Evolutionary conservation across 2,888 invertebrate genomes (phyloP).

Genomic region (Apoda limacodes): DNA sequence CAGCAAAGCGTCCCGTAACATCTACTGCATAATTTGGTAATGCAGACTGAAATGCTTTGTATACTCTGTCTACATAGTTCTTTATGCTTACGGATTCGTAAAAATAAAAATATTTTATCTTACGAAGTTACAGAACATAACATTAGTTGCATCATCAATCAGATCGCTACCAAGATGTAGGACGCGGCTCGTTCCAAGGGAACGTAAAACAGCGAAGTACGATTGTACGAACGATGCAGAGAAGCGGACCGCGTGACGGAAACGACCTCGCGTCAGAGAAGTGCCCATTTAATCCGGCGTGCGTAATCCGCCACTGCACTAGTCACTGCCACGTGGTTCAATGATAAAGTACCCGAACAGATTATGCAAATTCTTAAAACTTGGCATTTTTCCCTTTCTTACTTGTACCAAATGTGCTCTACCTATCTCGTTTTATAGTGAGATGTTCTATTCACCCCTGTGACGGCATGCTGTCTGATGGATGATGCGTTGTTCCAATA

Average conservation of each 20-base stretch:
- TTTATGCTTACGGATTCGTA: too few species aligned
- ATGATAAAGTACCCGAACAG: constrained; percentile 67
- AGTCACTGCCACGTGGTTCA: constrained; percentile 69
- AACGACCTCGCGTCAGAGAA: constrained; percentile 32
- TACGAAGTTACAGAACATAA: too few species aligned
- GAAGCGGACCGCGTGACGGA: constrained; percentile 28
- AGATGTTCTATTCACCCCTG: constrained; percentile 50
- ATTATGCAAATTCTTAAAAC: constrained; percentile 68
- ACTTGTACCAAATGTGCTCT: constrained; percentile 24
- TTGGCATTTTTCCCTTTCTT: constrained; percentile 40
- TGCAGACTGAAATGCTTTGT: too few species aligned
- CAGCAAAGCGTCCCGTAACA: too few species aligned
- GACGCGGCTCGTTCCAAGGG: constrained; percentile 3
- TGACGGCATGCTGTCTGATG: constrained; percentile 57
- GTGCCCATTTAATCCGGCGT: constrained; percentile 50
- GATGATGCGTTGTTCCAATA: constrained; percentile 69
- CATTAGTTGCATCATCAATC: too few species aligned
- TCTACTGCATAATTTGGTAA: too few species aligned
- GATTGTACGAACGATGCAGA: constrained; percentile 3
- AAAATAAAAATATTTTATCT: too few species aligned
- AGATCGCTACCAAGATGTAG: too few species aligned
- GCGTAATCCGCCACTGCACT: constrained; percentile 65
- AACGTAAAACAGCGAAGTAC: constrained; percentile 3
- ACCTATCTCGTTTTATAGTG: constrained; percentile 32
- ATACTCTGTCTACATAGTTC: too few species aligned